These are phyloP conservation scores for Bergia sp. DNA, from an alignment of 92 coral and sea anemone genomes.

Conservation along the genomic window DNA sequence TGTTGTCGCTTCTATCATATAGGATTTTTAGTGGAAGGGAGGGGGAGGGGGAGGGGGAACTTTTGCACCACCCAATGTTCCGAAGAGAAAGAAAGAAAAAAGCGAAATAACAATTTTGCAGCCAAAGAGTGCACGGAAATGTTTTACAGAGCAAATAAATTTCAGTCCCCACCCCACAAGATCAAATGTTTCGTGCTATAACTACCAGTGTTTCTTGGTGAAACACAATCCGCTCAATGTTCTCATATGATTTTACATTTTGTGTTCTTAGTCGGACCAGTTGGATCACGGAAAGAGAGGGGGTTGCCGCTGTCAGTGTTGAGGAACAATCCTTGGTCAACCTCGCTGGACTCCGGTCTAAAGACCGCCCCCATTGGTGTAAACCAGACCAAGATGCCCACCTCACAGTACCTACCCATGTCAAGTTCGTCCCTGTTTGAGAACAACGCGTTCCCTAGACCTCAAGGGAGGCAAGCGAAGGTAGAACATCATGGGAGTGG, in stretches of 20 bases:
- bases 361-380: slow-evolving; percentile 47
- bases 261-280: slow-evolving; percentile 46
- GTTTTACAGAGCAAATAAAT: too few species aligned
- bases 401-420: slow-evolving; percentile 56
- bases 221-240: too few species aligned
- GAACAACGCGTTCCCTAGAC: slow-evolving; percentile 62
- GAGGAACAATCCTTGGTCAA: slow-evolving; percentile 77
- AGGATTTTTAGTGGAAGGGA: too few species aligned
- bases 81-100: too few species aligned
- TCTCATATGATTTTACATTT: background rate
- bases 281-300: slow-evolving; percentile 54
- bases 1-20: too few species aligned
- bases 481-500: slow-evolving; percentile 30
- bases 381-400: slow-evolving; percentile 43
- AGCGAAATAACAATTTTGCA: too few species aligned
- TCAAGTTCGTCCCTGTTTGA: slow-evolving; percentile 70
- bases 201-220: background rate
- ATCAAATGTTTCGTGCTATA: background rate
- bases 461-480: slow-evolving; percentile 33
- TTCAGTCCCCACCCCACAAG: background rate
- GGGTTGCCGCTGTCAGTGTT: slow-evolving; percentile 55
- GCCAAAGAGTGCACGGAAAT: too few species aligned
- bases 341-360: slow-evolving; percentile 64
- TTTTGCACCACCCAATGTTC: too few species aligned
- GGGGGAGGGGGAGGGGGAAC: too few species aligned